Evolutionary conservation across 64 coral and sea anemone genomes (phyloP), one percentile per base, ranked within the genome.

Genomic region (Acropora tenuis): DNA sequence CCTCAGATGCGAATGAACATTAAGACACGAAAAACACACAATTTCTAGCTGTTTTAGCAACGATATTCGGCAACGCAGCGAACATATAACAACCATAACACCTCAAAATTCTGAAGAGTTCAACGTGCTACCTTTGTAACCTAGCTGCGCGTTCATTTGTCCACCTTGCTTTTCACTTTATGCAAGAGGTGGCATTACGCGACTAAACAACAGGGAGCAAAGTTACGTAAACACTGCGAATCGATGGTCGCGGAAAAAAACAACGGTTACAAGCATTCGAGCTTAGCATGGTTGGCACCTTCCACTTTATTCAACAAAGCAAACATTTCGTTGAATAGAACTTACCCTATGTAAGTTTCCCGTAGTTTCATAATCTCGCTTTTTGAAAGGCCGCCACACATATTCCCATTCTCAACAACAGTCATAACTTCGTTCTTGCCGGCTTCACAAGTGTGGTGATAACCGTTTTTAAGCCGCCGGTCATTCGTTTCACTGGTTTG

Each of bases 281-380:
- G 30, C 30, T 30, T 30, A 30, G 30, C 30, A 30, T 30, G 30
- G 30, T 30, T 30, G 30, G 30, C 30, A 30, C 30, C 30, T 30
- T 30, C 52, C 10, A 55, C 10, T 7, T 55, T 55, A 7, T 55
- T 55, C 6, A 55, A 55, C 52, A 7, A 63, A 63, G 16, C 8
- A 63, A 63, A 63, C 60, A 63, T 63, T 13, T 81, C 9, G 1
- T 76, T 11, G 8, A 44, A 60, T 50, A 17, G 20, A 83, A 83
- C 82, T 85, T 49, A 85, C 82, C 82, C 82, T 9, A 85, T 85
- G 17, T 85, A 43, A 2, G 8, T 18, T 17, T 41, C 18, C 65
- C 82, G 61, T 48, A 85, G 65, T 85, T 42, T 68, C 65, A 85
- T 85, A 1, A 85, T 72, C 40, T 85, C 45, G 6, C 44, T 8